Base-by-base conservation (phyloP, 1,140 invertebrate genomes). In the Trachymyrmex septentrionalis region DNA sequence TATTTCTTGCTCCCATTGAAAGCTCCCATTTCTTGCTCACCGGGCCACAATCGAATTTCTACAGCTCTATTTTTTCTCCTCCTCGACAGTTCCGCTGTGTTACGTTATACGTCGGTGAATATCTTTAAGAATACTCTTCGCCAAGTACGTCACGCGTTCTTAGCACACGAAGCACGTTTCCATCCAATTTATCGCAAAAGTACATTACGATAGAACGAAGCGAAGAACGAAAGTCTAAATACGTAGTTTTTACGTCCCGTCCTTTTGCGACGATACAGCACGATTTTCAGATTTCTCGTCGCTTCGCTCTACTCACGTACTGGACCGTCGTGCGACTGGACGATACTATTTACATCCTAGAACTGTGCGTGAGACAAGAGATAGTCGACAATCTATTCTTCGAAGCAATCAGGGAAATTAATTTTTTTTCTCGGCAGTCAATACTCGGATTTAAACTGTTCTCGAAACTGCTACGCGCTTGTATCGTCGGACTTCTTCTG, bases 221-320 rank as follows among this genome's bases (percentile, higher is more conserved):
- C 3, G 10, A 24, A 14, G 48, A 57, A 14, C 21, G 16, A 57
- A 82, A 5, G 66, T 82, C 57, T 73, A 69, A 80, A 69, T n/a
- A n/a, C 48, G 77, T 19, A 19, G 12, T 34, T 82, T 57, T 44
- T 55, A n/a, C 7, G 66, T 30, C 16, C 44, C 34, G 78, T 57
- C 78, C 78, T 82, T n/a, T n/a, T 82, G 34, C 38, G 38, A 82
- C 78, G 78, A 82, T 82, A 82, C 78, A 82, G 78, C 78, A 82
- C 78, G 78, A 82, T 82, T 66, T 30, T 24, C 10, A 53, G 67
- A 73, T n/a, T 44, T 59, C 78, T 30, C 48, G 21, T 55, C 21
- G n/a, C 48, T 19, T 21, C 78, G 34, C 61, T 50, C 53, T 4
- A 30, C 59, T 82, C 78, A 82, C 78, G 78, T 82, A 72, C 66